A percentile compares a stretch with the other conserved stretches of the same genome.
phyloP scores from a whole-genome alignment of 2,888 invertebrate species.

The Leucozona laternaria region DNA sequence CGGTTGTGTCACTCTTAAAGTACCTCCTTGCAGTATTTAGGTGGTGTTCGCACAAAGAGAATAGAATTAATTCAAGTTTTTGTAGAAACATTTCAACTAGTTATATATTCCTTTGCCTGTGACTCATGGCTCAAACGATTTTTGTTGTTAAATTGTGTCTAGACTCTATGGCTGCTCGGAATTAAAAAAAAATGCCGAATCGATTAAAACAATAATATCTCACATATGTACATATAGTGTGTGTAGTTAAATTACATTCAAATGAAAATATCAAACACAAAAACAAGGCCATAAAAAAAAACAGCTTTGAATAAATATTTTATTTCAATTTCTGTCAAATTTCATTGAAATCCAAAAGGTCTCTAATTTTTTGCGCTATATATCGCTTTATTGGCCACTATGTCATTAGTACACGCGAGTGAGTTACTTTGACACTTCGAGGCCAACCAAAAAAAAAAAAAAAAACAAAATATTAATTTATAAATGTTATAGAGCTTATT shows the following conservation, averaged over 20 bases:
- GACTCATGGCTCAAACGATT: neutral
- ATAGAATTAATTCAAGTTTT: neutral
- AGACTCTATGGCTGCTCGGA: slow-evolving; percentile 10
- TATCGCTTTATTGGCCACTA: slow-evolving; percentile 15
- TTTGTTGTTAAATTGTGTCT: neutral
- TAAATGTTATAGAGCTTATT: neutral
- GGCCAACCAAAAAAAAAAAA: neutral
- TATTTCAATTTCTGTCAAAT: slow-evolving; percentile 5
- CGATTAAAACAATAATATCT: neutral
- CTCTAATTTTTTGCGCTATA: neutral
- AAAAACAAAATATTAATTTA: neutral
- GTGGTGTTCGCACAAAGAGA: neutral
- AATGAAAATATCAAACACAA: slow-evolving; percentile 9
- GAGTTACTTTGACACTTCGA: slow-evolving; percentile 13
- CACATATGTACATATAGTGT: neutral
- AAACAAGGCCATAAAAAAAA: slow-evolving; percentile 11
- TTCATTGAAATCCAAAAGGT: slow-evolving; percentile 16
- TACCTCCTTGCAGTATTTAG: neutral
- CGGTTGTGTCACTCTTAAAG: neutral
- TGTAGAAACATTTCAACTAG: neutral
- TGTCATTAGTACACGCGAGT: slow-evolving; percentile 16
- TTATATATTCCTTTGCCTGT: neutral
- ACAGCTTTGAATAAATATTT: neutral
- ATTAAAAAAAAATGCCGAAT: neutral
- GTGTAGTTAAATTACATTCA: neutral